Percentiles rank a stretch among this genome's conserved stretches.
Evolutionary conservation across 2,113 vertebrate species (phyloP).

Genomic region (Hucho hucho): DNA sequence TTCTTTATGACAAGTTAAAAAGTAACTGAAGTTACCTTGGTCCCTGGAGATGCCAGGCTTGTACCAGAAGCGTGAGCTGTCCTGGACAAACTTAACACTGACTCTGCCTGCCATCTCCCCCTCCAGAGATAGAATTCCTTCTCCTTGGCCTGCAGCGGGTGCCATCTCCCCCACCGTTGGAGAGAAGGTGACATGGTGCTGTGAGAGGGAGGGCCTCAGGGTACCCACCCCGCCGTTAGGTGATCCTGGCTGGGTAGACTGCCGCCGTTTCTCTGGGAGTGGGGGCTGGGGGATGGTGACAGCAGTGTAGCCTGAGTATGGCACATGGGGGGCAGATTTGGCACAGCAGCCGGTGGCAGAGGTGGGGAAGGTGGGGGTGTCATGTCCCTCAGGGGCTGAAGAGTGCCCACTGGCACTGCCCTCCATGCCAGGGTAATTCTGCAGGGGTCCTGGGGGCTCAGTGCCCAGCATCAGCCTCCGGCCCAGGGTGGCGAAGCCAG

Average conservation of each 20-base stretch:
- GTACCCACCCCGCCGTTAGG: constrained; percentile 45
- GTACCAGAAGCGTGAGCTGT: constrained; percentile 93
- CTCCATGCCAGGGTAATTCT: constrained; percentile 48
- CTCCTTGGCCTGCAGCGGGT: constrained; percentile 41
- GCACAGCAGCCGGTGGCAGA: constrained; percentile 56
- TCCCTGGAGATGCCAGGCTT: constrained; percentile 89
- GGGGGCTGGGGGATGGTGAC: constrained; percentile 77
- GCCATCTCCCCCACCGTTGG: constrained; percentile 76
- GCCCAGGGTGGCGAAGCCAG: constrained; percentile 75
- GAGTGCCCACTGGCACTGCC: constrained; percentile 40
- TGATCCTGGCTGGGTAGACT: constrained; percentile 43
- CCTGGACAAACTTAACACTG: constrained; percentile 87
- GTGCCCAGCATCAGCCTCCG: constrained; percentile 71
- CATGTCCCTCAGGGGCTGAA: constrained; percentile 52
- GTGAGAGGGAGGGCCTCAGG: constrained; percentile 45
- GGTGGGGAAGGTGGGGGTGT: constrained; percentile 71
- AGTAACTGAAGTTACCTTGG: constrained; percentile 75
- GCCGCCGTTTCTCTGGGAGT: constrained; percentile 82
- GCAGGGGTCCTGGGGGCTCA: constrained; percentile 31
- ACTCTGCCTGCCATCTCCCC: constrained; percentile 53
- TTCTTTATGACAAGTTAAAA: neutral
- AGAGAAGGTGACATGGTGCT: constrained; percentile 84
- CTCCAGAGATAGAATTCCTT: constrained; percentile 33
- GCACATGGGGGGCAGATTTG: constrained; percentile 36
- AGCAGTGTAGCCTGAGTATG: constrained; percentile 58